Evolutionary conservation across 2,113 vertebrate species (phyloP).

Genomic region (Catharus fuscescens): DNA sequence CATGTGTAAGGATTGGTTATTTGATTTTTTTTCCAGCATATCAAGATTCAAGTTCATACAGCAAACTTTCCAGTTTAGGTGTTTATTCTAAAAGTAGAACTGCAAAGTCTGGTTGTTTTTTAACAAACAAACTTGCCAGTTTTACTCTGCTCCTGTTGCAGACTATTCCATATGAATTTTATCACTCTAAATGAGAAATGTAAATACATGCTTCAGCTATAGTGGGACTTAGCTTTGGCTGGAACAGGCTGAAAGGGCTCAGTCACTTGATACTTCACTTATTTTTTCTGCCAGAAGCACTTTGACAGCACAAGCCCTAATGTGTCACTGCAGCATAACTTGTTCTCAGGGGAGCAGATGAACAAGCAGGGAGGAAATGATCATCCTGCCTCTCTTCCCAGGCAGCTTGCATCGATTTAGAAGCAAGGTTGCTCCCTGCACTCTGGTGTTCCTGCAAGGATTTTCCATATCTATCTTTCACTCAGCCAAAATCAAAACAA

Average conservation of each 20-base stretch:
- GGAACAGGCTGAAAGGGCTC: background rate
- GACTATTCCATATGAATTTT: background rate
- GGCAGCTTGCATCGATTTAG: background rate
- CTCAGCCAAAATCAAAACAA: background rate
- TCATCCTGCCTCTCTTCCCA: background rate
- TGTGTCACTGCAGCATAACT: background rate
- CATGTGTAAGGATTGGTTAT: background rate
- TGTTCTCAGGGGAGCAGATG: background rate
- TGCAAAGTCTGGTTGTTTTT: background rate
- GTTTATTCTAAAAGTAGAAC: background rate
- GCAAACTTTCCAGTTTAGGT: background rate
- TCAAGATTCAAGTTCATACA: fast-evolving
- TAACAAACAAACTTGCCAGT: background rate
- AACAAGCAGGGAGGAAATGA: background rate
- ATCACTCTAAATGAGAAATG: background rate
- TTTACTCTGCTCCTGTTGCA: background rate
- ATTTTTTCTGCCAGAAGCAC: background rate
- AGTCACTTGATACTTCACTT: background rate
- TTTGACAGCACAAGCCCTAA: background rate
- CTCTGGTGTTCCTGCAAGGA: background rate
- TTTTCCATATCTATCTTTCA: background rate
- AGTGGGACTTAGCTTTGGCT: background rate
- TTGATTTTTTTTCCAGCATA: background rate
- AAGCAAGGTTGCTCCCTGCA: background rate
- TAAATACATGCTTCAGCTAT: background rate